Evolutionary conservation across 1,140 invertebrate genomes (phyloP), one percentile per base, ranked within the genome.

Genomic region (Plutomurus gul): DNA sequence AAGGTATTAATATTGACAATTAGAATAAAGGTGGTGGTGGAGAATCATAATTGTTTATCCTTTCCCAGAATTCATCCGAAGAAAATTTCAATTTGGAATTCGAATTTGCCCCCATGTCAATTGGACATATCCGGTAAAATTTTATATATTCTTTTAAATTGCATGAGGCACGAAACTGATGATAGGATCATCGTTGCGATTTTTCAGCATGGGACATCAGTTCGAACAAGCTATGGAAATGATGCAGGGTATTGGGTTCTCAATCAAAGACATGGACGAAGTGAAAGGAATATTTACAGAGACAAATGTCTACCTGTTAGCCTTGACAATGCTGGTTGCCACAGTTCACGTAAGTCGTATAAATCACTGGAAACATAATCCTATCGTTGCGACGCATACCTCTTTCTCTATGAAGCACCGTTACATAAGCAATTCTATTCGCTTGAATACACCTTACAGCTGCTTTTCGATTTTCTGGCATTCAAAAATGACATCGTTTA

Each of bases 401-500:
- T n/a, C 20, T 60, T 60, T 18, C 16, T n/a, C n/a, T n/a, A n/a
- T n/a, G n/a, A n/a, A n/a, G n/a, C n/a, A 71, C 25, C 20, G 8
- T 10, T 37, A 5, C 33, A n/a, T n/a, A n/a, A n/a, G n/a, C n/a
- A n/a, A n/a, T n/a, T 10, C 40, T 43, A 43, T 43, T 10, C n/a
- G 40, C n/a, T 10, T 39, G 10, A 20, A 4, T 1, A 40, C 2
- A 11, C 22, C 80, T 91, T 91, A 60, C 87, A 98, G 96, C 86
- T 99, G 72, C 88, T 99, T 10, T 96, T 99, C 86, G 97, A 99
- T 86, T 96, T 99, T 84, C 87, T 99, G 56, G 96, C 97, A 2
- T 98, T 99, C 84, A 99, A 99, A 90, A 99, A 98, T 87, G 97
- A 99, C 84, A 94, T 99, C 4, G 91, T 90, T 81, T 99, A 98